Base-by-base conservation (phyloP, 2,888 invertebrate species). In the Hanleya hanleyi region DNA sequence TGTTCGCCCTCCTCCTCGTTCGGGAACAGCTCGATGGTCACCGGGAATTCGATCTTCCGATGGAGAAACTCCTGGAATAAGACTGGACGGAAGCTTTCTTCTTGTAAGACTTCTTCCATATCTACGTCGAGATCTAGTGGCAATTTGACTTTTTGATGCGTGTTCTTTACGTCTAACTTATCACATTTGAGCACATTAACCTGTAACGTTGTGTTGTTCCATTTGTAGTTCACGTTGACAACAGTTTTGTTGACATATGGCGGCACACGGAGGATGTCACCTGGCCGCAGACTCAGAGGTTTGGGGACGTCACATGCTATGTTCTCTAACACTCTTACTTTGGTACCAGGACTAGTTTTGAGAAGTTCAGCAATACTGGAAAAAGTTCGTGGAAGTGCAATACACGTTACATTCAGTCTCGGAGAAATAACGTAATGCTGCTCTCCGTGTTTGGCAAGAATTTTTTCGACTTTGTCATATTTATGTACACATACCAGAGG, bases 381-480 rank as follows among this genome's bases (percentile, higher is more conserved):
- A 29, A 57, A 57, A 4, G 22, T 57, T 29, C 32, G 22, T 22
- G 22, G 26, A 15, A 57, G 12, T 1, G 57, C 57, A 22, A 3
- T 29, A 26, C 57, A 57, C 9, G 2, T 1, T 26, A 4, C 32
- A 4, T 18, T 22, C 22, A 57, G 26, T 15, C 26, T 7, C 4
- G 57, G 57, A 22, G 57, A 57, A 15, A 57, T 22, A 18, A 57
- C 57, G 26, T 29, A 57, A 57, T 57, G 57, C 12, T 57, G 22
- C 22, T 57, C 57, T 29, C 9, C 57, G 9, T 32, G 9, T 57
- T 57, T 57, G 9, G 57, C 57, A 29, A 57, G 29, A 57, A 57
- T 57, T 26, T 29, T 57, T 57, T 57, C 57, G 1, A 57, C 57
- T 57, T 57, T 57, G 57, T 57, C 57, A 57, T 29, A 57, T 57